A percentile compares a stretch with the other conserved stretches of the same genome.
phyloP scores from a whole-genome alignment of 2,113 vertebrate genomes.

The Phylloscopus whistleri region DNA sequence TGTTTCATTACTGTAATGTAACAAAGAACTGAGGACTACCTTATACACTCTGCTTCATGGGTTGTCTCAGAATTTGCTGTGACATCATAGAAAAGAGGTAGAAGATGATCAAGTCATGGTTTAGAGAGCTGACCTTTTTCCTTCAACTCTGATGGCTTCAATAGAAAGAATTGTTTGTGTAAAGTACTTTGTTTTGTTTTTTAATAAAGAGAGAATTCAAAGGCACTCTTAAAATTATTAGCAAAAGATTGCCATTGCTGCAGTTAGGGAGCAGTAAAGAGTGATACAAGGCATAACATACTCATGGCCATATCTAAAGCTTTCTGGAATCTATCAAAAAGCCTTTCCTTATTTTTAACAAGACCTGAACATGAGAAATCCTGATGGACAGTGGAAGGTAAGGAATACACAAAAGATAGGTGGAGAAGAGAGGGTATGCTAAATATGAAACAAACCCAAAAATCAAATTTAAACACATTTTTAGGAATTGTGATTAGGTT shows the following conservation, averaged over 20 bases:
- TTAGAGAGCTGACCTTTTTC: neutral
- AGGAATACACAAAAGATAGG: neutral
- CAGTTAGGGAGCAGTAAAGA: neutral
- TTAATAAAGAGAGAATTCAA: neutral
- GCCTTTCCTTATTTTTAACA: neutral
- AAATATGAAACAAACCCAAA: neutral
- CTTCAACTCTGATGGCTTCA: neutral
- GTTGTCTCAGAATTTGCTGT: neutral
- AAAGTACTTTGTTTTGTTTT: neutral
- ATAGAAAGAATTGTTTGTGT: neutral
- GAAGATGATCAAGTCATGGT: neutral
- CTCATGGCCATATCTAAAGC: neutral
- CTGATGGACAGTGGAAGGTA: neutral
- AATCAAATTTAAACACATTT: neutral
- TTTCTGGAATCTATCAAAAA: neutral
- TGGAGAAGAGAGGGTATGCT: neutral
- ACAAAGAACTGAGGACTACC: neutral
- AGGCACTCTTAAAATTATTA: neutral
- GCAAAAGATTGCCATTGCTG: neutral
- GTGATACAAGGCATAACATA: neutral
- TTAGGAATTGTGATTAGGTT: neutral
- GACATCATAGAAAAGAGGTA: neutral
- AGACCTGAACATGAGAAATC: neutral
- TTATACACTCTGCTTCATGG: neutral
- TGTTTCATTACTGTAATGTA: neutral